Percentiles rank a stretch among this genome's conserved stretches.
These are phyloP conservation scores for Argentina silus DNA, from an alignment of 2,797 vertebrate genomes.

Conservation along the genomic window DNA sequence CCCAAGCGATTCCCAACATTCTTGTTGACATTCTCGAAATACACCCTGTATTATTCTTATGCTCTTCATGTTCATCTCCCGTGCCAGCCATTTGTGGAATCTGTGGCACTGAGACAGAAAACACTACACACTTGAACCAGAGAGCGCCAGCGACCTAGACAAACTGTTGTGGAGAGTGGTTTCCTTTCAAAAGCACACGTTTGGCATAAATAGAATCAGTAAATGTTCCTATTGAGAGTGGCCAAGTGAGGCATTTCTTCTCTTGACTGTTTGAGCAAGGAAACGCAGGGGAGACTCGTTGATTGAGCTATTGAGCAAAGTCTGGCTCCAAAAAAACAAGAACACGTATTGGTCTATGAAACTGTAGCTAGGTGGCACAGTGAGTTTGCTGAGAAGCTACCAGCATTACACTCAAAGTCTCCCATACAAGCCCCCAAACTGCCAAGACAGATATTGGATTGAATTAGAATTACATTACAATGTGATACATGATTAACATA, in stretches of 20 bases:
- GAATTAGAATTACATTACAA: neutral
- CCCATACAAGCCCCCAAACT: neutral
- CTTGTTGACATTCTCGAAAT: conserved; percentile 59
- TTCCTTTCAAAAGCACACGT: conserved; percentile 37
- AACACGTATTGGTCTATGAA: conserved; percentile 1
- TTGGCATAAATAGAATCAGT: conserved; percentile 33
- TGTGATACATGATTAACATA: neutral
- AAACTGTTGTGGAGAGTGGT: conserved; percentile 32
- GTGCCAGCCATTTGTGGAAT: conserved; percentile 51
- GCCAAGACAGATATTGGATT: neutral
- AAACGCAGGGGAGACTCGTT: conserved; percentile 18
- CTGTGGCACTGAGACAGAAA: conserved; percentile 46
- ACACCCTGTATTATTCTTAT: conserved; percentile 49
- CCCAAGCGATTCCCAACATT: conserved; percentile 51
- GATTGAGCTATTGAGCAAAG: conserved; percentile 35
- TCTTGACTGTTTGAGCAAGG: conserved; percentile 35
- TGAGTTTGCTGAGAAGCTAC: conserved; percentile 19
- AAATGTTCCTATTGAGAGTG: conserved; percentile 34
- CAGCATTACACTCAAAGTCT: neutral
- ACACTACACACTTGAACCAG: conserved; percentile 10
- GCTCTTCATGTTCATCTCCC: conserved; percentile 40
- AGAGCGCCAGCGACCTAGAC: conserved; percentile 30
- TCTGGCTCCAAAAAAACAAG: conserved; percentile 23
- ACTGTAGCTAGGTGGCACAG: conserved; percentile 48
- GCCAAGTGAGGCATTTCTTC: conserved; percentile 20